Conservation (phyloP, 2,797 vertebrate species). For the Staurois parvus region DNA sequence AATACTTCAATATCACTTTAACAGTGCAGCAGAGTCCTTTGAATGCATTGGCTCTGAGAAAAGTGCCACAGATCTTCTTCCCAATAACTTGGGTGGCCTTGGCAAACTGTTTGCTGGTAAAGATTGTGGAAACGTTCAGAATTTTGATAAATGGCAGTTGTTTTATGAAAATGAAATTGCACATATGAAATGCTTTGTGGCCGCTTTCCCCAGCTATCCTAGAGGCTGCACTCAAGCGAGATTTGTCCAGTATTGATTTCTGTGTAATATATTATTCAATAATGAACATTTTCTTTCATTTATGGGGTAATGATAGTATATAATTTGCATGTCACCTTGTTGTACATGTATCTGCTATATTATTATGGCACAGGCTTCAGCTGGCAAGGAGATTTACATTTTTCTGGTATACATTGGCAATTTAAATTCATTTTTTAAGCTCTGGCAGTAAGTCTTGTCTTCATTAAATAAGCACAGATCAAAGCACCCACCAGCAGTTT, state of each 20-base stretch:
- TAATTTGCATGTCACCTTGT: constrained; percentile 5
- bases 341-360: neutral
- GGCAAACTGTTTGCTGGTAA: neutral
- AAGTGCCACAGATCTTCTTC: neutral
- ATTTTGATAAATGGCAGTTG: constrained; percentile 20
- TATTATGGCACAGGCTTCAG: neutral
- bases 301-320: neutral
- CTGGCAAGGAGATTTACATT: constrained; percentile 8
- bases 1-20: no score
- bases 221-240: neutral
- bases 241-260: constrained; percentile 16
- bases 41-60: no score
- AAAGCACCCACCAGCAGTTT: constrained; percentile 1
- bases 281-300: constrained; percentile 13
- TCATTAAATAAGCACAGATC: constrained; percentile 14
- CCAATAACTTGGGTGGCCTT: neutral
- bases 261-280: constrained; percentile 32
- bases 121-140: constrained; percentile 1
- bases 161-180: constrained; percentile 15
- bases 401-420: constrained; percentile 5
- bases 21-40: no score
- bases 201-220: neutral
- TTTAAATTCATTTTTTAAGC: constrained; percentile 19
- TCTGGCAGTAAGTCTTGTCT: neutral
- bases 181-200: neutral